Conservation (phyloP, 2,113 vertebrate species). For the Alces alces region DNA sequence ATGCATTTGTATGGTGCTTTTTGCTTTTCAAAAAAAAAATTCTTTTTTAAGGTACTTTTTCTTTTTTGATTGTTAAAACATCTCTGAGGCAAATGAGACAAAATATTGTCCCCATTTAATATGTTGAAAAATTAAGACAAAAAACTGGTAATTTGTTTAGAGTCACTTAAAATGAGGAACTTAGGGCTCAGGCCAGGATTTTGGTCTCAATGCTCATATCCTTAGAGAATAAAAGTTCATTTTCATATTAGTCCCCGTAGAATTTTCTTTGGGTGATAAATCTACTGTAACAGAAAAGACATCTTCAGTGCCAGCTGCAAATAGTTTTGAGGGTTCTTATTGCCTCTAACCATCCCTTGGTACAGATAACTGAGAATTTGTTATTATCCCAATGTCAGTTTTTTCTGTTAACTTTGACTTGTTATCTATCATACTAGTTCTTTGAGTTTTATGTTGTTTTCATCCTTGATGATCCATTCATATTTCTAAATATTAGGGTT, state of each 20-base stretch:
- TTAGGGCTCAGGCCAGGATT: neutral
- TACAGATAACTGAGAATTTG: neutral
- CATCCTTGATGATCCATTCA: neutral
- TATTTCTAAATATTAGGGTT: neutral
- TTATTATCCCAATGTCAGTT: neutral
- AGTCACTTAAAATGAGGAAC: neutral
- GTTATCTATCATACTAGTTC: neutral
- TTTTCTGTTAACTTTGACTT: neutral
- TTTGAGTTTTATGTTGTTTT: constrained; percentile 9
- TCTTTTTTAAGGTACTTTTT: neutral
- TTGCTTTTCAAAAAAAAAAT: neutral
- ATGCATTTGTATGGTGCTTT: neutral
- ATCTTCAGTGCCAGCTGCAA: neutral
- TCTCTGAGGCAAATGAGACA: neutral
- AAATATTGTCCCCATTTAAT: neutral
- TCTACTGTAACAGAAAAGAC: neutral
- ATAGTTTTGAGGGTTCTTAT: neutral
- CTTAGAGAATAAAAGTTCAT: neutral
- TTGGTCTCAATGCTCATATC: neutral
- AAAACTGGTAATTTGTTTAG: neutral
- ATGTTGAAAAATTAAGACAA: neutral
- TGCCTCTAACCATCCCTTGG: neutral
- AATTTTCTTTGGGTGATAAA: neutral
- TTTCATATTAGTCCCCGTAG: neutral
- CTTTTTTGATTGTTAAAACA: neutral